Evolutionary conservation across 2,797 vertebrate species (phyloP).

Genomic region (Pseudomugil gertrudae): DNA sequence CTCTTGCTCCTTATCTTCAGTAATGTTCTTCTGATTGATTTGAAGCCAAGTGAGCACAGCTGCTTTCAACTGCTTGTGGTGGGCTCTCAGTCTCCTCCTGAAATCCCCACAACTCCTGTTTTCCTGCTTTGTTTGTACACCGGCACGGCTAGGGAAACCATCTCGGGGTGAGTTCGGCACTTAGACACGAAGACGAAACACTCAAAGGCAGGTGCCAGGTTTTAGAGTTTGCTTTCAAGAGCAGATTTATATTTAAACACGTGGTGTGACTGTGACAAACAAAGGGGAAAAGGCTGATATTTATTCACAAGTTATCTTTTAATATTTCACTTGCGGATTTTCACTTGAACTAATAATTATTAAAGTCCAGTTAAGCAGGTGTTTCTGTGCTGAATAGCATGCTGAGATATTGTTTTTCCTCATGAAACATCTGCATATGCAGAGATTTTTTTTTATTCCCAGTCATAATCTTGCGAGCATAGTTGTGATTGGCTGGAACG

Average conservation of each 20-base stretch:
- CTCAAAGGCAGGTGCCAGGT: conserved; percentile 3
- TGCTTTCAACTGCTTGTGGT: conserved; percentile 52
- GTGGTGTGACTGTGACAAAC: not conserved
- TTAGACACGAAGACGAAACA: conserved; percentile 7
- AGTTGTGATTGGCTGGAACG: not conserved
- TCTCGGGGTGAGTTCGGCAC: not conserved
- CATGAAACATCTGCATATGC: not conserved
- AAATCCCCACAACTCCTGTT: conserved; percentile 13
- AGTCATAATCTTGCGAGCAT: not conserved
- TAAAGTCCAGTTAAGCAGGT: not conserved
- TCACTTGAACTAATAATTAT: not conserved
- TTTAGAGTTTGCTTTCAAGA: conserved; percentile 13
- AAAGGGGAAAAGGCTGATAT: not conserved
- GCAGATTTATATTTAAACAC: not conserved
- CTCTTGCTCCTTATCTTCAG: conserved; percentile 6
- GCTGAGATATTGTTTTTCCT: too few relatives aligned
- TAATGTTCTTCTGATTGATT: conserved; percentile 20
- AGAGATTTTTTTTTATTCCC: not conserved
- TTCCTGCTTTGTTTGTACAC: not conserved
- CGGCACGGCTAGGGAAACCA: not conserved
- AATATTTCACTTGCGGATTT: too few relatives aligned
- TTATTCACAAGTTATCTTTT: not conserved
- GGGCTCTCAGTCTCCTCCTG: conserved; percentile 22
- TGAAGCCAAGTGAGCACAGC: conserved; percentile 51
- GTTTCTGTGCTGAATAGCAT: not conserved